A percentile compares a stretch with the other conserved stretches of the same genome.
Evolutionary conservation across 2,113 vertebrate species (phyloP).

Genomic region (Myodes glareolus): DNA sequence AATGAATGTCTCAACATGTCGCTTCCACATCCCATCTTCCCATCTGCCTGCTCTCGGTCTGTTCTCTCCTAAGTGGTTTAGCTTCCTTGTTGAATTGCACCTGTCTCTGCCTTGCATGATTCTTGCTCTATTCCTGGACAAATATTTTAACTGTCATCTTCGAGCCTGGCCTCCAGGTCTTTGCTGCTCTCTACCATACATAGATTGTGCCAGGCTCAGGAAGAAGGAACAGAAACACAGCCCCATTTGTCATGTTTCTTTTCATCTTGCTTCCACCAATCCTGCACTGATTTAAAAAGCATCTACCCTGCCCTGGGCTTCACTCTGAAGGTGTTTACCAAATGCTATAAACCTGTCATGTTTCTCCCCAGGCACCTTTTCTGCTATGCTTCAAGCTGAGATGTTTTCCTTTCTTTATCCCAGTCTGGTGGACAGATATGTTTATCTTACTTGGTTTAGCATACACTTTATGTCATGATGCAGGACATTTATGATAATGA

Average conservation of each 20-base stretch:
- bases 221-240: not conserved
- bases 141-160: conserved; percentile 33
- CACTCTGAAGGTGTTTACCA: not conserved
- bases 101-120: conserved; percentile 60
- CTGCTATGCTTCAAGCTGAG: not conserved
- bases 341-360: not conserved
- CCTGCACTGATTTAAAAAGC: conserved; percentile 17
- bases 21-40: not conserved
- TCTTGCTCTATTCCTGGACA: conserved; percentile 46
- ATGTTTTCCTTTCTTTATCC: not conserved
- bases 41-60: not conserved
- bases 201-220: not conserved
- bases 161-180: not conserved
- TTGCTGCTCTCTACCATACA: not conserved
- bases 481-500: not conserved
- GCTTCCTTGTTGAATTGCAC: conserved; percentile 51
- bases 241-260: not conserved
- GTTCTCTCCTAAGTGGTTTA: conserved; percentile 47
- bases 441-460: not conserved
- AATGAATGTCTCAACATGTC: not conserved
- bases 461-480: not conserved
- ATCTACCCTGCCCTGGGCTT: not conserved
- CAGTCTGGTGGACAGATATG: not conserved
- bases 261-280: not conserved
- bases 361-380: not conserved